Evolutionary conservation across 2,888 invertebrate species (phyloP).

Genomic region (Drosophila algonquin): DNA sequence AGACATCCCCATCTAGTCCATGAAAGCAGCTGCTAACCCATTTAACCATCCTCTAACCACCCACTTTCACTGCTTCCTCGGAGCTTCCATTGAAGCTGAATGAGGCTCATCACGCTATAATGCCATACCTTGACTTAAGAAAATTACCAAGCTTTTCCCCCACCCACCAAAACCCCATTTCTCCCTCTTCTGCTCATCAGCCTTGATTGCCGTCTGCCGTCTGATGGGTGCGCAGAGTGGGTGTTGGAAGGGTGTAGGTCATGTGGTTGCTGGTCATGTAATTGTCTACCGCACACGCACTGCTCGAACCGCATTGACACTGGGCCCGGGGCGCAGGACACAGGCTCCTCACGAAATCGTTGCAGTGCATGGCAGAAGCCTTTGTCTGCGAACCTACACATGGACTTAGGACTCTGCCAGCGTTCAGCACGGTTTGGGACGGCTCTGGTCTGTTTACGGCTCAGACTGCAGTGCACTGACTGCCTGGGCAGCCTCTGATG

Average conservation of each 20-base stretch:
- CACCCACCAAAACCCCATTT: background rate
- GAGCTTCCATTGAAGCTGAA: conserved; percentile 57
- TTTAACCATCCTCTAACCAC: background rate
- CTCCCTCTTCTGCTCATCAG: conserved; percentile 40
- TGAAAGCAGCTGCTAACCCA: background rate
- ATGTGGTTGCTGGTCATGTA: conserved; percentile 57
- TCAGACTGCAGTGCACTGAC: conserved; percentile 21
- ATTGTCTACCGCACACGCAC: conserved; percentile 57
- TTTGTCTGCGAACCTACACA: background rate
- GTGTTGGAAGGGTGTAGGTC: conserved; percentile 28
- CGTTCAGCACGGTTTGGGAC: conserved; percentile 11
- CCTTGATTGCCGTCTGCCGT: conserved; percentile 47
- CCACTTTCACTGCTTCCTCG: conserved; percentile 48
- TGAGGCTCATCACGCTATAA: conserved; percentile 73
- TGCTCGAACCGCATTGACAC: conserved; percentile 28
- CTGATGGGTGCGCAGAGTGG: conserved; percentile 16
- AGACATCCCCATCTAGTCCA: background rate
- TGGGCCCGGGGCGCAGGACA: conserved; percentile 31
- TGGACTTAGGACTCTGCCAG: background rate
- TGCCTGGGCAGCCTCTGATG: background rate
- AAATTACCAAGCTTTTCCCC: conserved; percentile 52
- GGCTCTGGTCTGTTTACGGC: conserved; percentile 11
- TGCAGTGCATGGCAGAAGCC: background rate
- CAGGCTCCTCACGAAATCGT: conserved; percentile 11
- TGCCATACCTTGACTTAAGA: conserved; percentile 56